Conservation (phyloP, 1,140 invertebrate genomes). For the Penaeus vannamei region DNA sequence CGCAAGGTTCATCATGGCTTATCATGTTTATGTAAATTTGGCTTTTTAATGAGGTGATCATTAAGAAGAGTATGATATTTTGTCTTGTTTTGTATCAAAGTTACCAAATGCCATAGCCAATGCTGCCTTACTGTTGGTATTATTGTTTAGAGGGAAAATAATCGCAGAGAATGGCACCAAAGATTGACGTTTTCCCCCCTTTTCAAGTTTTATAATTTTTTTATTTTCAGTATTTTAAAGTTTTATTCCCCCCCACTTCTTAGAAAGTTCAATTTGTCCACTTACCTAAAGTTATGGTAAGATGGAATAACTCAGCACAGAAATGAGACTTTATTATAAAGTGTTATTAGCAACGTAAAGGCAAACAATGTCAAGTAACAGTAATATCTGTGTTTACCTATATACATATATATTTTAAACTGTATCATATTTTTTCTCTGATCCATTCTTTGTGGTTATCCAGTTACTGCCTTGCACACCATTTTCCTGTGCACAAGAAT, state of each 20-base stretch:
- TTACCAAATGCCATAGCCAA: conserved; percentile 54
- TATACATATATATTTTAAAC: not conserved
- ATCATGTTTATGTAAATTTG: conserved; percentile 11
- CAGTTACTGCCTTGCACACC: conserved; percentile 44
- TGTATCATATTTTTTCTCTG: conserved; percentile 2
- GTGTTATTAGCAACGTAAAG: not conserved
- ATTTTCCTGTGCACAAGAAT: conserved; percentile 45
- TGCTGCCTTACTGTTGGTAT: conserved; percentile 64
- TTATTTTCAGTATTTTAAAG: not conserved
- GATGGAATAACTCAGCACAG: not conserved
- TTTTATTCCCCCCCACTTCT: not conserved
- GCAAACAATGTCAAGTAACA: not conserved
- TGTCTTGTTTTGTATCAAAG: conserved; percentile 47
- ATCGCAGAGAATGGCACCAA: conserved; percentile 50
- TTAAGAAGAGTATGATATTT: conserved; percentile 23
- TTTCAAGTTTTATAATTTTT: not conserved
- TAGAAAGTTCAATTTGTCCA: too few relatives aligned
- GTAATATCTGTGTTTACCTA: too few relatives aligned
- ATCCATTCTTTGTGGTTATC: conserved; percentile 45
- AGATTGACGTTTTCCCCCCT: not conserved
- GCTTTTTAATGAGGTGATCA: conserved; percentile 35
- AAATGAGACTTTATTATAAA: too few relatives aligned
- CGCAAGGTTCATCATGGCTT: conserved; percentile 21
- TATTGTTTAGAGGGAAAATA: conserved; percentile 37
- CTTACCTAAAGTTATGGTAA: not conserved